A percentile compares a stretch with the other conserved stretches of the same genome.
phyloP scores from a whole-genome alignment of 1,140 invertebrate species.

The Ladona fulva region DNA sequence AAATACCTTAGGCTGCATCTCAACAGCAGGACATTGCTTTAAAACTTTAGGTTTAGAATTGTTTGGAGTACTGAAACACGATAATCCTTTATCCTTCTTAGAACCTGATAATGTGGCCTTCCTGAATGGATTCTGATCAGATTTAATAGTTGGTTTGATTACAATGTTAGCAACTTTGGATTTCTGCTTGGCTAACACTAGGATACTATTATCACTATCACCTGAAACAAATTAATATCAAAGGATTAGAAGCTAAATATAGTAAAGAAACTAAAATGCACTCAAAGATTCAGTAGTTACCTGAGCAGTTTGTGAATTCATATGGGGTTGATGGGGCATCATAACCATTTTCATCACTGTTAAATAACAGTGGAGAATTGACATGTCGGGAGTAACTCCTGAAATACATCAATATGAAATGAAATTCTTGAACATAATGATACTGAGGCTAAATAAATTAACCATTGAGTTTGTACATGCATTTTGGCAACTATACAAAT shows the following conservation, averaged over 20 bases:
- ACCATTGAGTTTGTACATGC: not conserved
- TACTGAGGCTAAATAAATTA: not conserved
- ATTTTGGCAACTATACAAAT: not conserved
- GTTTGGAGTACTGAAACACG: not conserved
- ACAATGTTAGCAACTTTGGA: not conserved
- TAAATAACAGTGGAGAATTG: not conserved
- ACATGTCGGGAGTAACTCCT: not conserved
- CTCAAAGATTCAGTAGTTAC: not conserved
- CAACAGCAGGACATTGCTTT: not conserved
- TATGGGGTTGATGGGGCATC: not conserved
- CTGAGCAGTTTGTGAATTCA: not conserved
- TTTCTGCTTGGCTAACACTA: not conserved
- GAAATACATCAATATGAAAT: not conserved
- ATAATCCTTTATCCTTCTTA: not conserved
- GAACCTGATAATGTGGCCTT: not conserved
- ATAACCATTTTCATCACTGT: not conserved
- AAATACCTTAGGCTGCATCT: not conserved
- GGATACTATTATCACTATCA: not conserved
- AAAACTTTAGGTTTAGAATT: not conserved
- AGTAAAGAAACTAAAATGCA: not conserved
- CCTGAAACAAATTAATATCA: not conserved
- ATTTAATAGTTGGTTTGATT: not conserved
- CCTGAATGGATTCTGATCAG: not conserved
- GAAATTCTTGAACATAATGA: not conserved
- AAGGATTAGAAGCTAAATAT: not conserved